phyloP scores from a whole-genome alignment of 1,140 invertebrate genomes.

The Xylocopa sonorina region DNA sequence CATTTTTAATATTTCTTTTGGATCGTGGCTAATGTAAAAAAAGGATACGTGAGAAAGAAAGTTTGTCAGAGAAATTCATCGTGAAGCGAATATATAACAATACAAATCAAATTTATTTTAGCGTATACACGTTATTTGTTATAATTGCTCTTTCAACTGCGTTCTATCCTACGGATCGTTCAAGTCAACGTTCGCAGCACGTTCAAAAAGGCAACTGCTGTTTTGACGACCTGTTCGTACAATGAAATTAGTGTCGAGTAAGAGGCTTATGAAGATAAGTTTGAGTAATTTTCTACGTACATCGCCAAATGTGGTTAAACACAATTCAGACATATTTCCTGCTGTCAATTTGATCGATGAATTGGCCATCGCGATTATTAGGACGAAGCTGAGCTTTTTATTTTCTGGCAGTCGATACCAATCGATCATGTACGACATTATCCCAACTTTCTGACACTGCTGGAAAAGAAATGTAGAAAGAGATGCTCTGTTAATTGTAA shows the following conservation, averaged over 20 bases:
- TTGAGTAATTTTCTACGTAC: constrained; percentile 28
- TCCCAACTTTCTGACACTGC: constrained; percentile 59
- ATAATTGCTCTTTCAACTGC: not conserved
- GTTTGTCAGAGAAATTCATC: too few relatives aligned
- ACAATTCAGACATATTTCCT: constrained; percentile 55
- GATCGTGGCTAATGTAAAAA: too few relatives aligned
- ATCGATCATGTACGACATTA: constrained; percentile 56
- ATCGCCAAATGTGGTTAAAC: constrained; percentile 55
- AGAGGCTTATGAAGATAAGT: not conserved
- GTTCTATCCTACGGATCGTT: not conserved
- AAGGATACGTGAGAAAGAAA: too few relatives aligned
- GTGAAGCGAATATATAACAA: not conserved
- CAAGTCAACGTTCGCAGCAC: constrained; percentile 28
- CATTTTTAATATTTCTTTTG: too few relatives aligned
- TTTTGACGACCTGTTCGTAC: constrained; percentile 24
- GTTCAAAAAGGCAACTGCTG: constrained; percentile 38
- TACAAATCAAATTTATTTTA: not conserved
- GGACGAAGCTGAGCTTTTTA: constrained; percentile 44
- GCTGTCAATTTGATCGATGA: constrained; percentile 56
- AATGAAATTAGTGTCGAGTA: not conserved
- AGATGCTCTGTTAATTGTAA: too few relatives aligned
- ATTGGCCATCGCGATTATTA: constrained; percentile 64
- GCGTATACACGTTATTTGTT: not conserved
- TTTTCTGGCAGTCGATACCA: constrained; percentile 59
- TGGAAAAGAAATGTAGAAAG: not conserved